phyloP scores from a whole-genome alignment of 2,113 vertebrate genomes.

The Galeopterus variegatus region DNA sequence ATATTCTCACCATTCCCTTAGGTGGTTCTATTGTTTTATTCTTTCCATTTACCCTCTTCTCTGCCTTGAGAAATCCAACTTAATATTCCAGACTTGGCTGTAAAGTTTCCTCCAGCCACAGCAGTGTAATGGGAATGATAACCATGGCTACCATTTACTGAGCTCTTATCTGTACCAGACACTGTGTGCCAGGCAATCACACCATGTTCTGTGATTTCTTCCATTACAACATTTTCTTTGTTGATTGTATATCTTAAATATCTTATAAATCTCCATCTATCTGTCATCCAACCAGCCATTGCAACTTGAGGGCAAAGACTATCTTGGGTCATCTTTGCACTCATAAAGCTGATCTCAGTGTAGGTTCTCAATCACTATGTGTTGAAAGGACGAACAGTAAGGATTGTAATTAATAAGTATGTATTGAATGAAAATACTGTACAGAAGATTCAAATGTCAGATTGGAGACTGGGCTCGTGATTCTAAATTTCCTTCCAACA shows the following conservation, averaged over 20 bases:
- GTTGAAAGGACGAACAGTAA: not conserved
- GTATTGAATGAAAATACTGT: not conserved
- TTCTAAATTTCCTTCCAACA: not conserved
- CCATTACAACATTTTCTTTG: not conserved
- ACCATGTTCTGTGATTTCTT: not conserved
- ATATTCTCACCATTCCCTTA: not conserved
- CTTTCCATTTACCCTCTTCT: not conserved
- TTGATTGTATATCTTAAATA: not conserved
- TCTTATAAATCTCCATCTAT: not conserved
- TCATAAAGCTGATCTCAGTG: not conserved
- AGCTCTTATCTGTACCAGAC: not conserved
- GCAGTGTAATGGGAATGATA: not conserved
- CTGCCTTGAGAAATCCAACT: constrained; percentile 5
- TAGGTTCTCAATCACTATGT: not conserved
- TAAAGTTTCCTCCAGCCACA: not conserved
- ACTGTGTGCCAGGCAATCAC: not conserved
- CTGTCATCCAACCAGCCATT: not conserved
- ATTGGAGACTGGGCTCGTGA: not conserved
- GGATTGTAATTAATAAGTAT: not conserved
- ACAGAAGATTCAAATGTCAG: not conserved
- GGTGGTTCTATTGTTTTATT: not conserved
- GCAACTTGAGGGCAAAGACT: not conserved
- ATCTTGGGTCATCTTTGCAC: not conserved
- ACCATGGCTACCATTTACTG: not conserved
- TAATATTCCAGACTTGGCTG: not conserved